A percentile compares a stretch with the other conserved stretches of the same genome.
These are phyloP conservation scores for Fragum sueziense DNA, from an alignment of 2,888 invertebrate genomes.

Conservation along the genomic window DNA sequence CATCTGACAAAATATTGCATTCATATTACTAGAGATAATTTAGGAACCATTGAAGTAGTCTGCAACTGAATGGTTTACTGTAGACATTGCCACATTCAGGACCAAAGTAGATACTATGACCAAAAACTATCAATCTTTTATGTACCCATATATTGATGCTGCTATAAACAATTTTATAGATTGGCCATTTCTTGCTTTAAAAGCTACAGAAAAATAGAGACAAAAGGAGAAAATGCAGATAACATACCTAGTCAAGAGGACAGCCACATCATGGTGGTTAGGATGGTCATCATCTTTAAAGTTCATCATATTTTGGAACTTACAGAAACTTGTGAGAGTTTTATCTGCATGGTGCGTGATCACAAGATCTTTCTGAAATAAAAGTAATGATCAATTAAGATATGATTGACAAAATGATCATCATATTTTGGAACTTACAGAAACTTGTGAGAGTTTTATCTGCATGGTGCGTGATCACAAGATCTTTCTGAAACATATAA, in stretches of 20 bases:
- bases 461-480: conserved; percentile 86
- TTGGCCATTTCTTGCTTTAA: too few relatives aligned
- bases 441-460: conserved; percentile 92
- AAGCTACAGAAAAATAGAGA: background rate
- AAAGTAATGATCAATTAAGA: too few relatives aligned
- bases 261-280: conserved; percentile 94
- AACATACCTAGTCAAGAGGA: conserved; percentile 89
- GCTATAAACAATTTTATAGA: too few relatives aligned
- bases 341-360: conserved; percentile 89
- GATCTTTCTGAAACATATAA: conserved; percentile 74
- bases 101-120: too few relatives aligned
- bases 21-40: too few relatives aligned
- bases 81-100: too few relatives aligned
- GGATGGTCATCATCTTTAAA: conserved; percentile 90
- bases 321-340: conserved; percentile 92
- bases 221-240: background rate
- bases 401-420: too few relatives aligned
- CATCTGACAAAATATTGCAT: too few relatives aligned
- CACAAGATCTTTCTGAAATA: conserved; percentile 71
- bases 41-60: too few relatives aligned
- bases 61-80: too few relatives aligned
- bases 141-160: too few relatives aligned
- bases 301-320: conserved; percentile 91
- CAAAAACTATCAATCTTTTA: too few relatives aligned
- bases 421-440: conserved; percentile 91